Evolutionary conservation across 1,140 invertebrate species (phyloP), one percentile per base, ranked within the genome.

Genomic region (Euura lappo): DNA sequence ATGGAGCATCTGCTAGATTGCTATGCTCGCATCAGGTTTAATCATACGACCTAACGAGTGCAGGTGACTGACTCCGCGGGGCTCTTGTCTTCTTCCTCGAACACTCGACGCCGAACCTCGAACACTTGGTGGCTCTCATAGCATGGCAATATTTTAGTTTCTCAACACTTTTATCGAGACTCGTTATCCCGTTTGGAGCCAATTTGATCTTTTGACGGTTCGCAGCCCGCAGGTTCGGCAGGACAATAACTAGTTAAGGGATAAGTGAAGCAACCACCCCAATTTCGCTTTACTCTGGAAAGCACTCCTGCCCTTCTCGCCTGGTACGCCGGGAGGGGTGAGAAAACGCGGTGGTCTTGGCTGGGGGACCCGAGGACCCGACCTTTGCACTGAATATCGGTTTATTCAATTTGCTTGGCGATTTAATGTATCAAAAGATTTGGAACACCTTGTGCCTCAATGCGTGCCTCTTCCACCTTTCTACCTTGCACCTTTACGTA

Each of bases 361-460:
- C 13, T 11, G 51, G 51, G 51, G 51, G 51, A 60, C 51, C 51
- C 51, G 13, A 5, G 51, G 51, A 60, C 51, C 51, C 51, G 13
- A 60, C 51, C 51, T 60, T 60, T 60, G 51, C 51, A 8, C 51
- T 60, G 51, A 60, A 60, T 60, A 60, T 60, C 51, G 51, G 51
- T 60, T 60, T 60, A 60, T 60, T 60, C 51, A 60, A 60, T 60
- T 60, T 60, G 51, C 51, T 60, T 60, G 13, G 51, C 51, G 51
- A 60, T 60, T 60, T 60, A 60, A 60, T 60, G 51, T 60, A 60
- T 60, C 51, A 60, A 60, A 60, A 60, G 51, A 60, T 60, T 60
- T 60, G 13, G 51, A n/a, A 60, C 51, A 60, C 51, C 51, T 60
- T 60, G 51, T 60, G 10, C 51, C 51, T n/a, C 8, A n/a, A n/a